A percentile compares a stretch with the other conserved stretches of the same genome.
Conservation (phyloP, 1,140 invertebrate genomes). For the Tetranychus cinnabarinus region DNA sequence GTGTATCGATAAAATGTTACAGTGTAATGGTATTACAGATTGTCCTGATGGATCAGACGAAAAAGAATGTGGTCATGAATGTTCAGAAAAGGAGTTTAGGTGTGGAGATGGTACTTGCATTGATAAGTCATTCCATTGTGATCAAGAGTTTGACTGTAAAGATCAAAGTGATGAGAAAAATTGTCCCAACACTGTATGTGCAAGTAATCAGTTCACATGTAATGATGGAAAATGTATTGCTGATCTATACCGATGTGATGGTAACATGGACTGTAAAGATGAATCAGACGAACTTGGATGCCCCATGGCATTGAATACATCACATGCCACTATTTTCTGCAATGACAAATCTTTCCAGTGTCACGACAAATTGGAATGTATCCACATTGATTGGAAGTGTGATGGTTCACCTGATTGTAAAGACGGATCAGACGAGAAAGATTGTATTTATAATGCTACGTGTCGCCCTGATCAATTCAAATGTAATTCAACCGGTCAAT, state of each 20-base stretch:
- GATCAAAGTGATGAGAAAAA: conserved; percentile 17
- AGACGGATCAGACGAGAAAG: conserved; percentile 16
- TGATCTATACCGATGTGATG: neutral
- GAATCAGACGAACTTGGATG: neutral
- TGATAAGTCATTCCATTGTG: neutral
- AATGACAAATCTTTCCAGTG: neutral
- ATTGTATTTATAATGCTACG: conserved; percentile 22
- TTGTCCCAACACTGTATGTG: conserved; percentile 24
- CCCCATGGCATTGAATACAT: neutral
- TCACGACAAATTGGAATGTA: neutral
- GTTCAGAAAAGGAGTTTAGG: conserved; percentile 25
- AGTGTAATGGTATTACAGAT: neutral
- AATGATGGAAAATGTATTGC: conserved; percentile 35
- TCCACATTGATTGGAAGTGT: neutral
- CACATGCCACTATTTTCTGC: neutral
- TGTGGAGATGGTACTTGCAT: conserved; percentile 25
- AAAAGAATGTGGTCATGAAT: neutral
- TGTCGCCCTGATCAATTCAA: conserved; percentile 32
- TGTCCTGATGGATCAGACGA: neutral
- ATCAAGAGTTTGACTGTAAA: conserved; percentile 13
- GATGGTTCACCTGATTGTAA: conserved; percentile 14
- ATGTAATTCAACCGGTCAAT: conserved; percentile 31
- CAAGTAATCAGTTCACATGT: conserved; percentile 35
- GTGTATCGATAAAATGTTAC: neutral
- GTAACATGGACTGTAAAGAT: neutral